These are phyloP conservation scores for Beroe forskalii DNA, from an alignment of 37 sponge, comb jelly and placozoan species.

Conservation along the genomic window DNA sequence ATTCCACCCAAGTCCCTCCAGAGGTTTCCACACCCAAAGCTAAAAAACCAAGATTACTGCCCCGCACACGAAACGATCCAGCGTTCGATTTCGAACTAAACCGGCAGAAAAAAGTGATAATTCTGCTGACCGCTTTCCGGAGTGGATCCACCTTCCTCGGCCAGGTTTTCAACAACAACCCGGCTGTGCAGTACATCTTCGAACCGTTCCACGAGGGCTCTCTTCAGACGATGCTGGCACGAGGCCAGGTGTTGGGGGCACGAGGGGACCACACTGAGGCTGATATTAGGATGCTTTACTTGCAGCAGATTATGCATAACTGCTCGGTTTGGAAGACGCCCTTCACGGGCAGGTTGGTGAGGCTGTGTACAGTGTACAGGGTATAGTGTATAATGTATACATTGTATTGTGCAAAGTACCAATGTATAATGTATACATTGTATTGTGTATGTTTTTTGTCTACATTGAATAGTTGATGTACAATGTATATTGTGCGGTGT, in stretches of 20 bases:
- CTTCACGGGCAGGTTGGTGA: not conserved
- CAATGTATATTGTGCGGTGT: too few species aligned
- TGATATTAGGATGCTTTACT: slow-evolving; percentile 5
- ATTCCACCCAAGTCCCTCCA: too few species aligned
- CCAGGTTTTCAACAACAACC: not conserved
- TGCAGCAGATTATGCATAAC: slow-evolving; percentile 16
- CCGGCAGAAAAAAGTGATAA: not conserved
- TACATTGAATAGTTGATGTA: too few species aligned
- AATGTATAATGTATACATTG: too few species aligned
- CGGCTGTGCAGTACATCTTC: not conserved
- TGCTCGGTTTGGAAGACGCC: not conserved
- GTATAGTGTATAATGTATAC: too few species aligned
- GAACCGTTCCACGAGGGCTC: not conserved
- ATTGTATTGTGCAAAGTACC: too few species aligned
- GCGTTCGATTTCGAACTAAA: not conserved
- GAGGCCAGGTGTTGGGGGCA: not conserved
- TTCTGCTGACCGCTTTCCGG: not conserved
- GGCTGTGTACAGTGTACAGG: too few species aligned
- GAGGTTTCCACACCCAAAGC: too few species aligned
- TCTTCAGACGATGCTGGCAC: not conserved
- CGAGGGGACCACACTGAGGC: not conserved
- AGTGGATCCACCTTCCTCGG: slow-evolving; percentile 17
- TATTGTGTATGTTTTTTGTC: too few species aligned
- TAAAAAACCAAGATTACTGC: not conserved
- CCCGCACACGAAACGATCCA: not conserved